Evolutionary conservation across 2,113 vertebrate species (phyloP), one percentile per base, ranked within the genome.

Genomic region (Chauna torquata): DNA sequence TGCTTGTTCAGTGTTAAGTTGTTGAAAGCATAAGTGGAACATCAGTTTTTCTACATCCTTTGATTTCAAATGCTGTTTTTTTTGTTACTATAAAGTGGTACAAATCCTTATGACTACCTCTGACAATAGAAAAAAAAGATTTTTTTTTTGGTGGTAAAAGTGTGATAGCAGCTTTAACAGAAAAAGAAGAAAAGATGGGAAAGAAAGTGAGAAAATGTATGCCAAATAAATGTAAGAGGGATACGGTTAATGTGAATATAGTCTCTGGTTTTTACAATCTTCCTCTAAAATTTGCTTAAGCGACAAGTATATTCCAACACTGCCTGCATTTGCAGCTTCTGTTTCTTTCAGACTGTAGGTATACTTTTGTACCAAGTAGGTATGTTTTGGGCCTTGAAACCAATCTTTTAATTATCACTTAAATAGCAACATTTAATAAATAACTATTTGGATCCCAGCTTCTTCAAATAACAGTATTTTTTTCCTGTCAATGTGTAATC

Each of bases 1-100:
- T 92, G 95, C 94, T 95, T 93, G 83, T 66, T 94, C 81, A 40
- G 65, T 2, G 2, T 90, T 86, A n/a, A 40, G 92, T 91, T 94
- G 23, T 59, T 96, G 83, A 88, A 94, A 93, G 91, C 52, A 12
- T 52, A 40, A 7, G 1, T 52, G 69, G 69, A 92, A 68, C 81
- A 12, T 20, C 0, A 3, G 47, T 82, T 94, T 87, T 62, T 89
- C 32, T 75, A 9, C 17, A 2, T 92, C 74, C 57, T 96, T 94
- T 97, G 92, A 96, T 96, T 94, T 93, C 32, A 82, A 58, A 75
- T 34, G 65, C 62, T 76, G 36, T n/a, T n/a, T 0, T 6, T 69
- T 95, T 94, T 84, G 83, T 96, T 82, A 7, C 44, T 79, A 2
- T 77, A 66, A 97, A 95, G n/a, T 14, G 45, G 49, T 89, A 89